Percentiles rank a stretch among this genome's conserved stretches.
These are phyloP conservation scores for Tuta absoluta DNA, from an alignment of 2,888 invertebrate genomes.

Conservation along the genomic window DNA sequence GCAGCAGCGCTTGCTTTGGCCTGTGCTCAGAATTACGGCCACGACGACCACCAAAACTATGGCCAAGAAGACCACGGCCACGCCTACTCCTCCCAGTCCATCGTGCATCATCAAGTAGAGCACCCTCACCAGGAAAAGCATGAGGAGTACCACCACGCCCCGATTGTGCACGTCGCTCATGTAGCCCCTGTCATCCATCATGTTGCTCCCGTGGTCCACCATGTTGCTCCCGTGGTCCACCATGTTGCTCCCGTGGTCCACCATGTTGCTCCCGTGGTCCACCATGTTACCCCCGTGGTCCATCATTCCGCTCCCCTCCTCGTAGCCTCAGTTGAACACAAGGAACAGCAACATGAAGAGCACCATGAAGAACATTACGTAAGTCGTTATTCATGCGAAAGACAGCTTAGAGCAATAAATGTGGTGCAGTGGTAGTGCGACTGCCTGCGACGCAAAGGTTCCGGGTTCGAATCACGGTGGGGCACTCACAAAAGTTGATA, in stretches of 20 bases:
- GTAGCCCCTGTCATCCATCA: conserved; percentile 29
- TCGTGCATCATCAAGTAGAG: conserved; percentile 34
- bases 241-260: conserved; percentile 30
- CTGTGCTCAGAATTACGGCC: conserved; percentile 30
- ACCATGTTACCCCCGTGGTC: conserved; percentile 30
- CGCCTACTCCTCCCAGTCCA: conserved; percentile 38
- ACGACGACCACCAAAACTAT: conserved; percentile 33
- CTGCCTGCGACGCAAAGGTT: too few species aligned
- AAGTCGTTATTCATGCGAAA: conserved; percentile 34
- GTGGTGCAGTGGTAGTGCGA: too few species aligned
- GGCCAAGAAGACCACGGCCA: conserved; percentile 35
- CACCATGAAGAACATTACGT: conserved; percentile 56
- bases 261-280: conserved; percentile 30
- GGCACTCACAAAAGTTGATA: too few species aligned
- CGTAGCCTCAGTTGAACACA: conserved; percentile 27
- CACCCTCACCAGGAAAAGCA: conserved; percentile 31
- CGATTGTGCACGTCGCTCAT: conserved; percentile 30
- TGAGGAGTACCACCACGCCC: conserved; percentile 19
- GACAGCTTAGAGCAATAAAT: too few species aligned
- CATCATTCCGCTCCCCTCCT: conserved; percentile 26
- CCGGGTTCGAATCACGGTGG: too few species aligned
- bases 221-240: conserved; percentile 25
- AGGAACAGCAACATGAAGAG: conserved; percentile 33
- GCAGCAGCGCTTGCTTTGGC: conserved; percentile 11
- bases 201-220: not conserved